phyloP scores from a whole-genome alignment of 1,140 invertebrate genomes.

The Littorina saxatilis region DNA sequence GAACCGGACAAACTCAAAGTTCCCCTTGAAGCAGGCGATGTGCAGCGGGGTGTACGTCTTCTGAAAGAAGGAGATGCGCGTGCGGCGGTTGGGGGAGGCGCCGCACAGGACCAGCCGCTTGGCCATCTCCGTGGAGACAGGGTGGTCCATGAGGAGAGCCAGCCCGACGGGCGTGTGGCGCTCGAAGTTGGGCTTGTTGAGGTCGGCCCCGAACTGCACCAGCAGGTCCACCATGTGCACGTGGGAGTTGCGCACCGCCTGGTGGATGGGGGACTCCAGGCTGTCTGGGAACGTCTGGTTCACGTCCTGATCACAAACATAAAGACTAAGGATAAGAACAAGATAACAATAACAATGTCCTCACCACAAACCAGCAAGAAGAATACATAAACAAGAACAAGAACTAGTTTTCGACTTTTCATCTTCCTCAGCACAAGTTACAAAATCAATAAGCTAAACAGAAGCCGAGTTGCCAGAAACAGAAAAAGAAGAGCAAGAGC shows the following conservation, averaged over 20 bases:
- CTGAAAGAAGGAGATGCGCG: constrained; percentile 46
- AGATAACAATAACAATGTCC: no score
- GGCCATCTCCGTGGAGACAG: constrained; percentile 26
- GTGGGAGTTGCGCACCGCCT: constrained; percentile 45
- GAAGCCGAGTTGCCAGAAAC: no score
- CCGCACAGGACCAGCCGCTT: constrained; percentile 43
- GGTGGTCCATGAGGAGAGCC: constrained; percentile 29
- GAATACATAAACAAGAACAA: no score
- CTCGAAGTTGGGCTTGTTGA: constrained; percentile 45
- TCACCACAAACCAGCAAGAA: no score
- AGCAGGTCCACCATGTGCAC: constrained; percentile 43
- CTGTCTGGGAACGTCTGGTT: constrained; percentile 45
- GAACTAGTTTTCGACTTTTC: no score
- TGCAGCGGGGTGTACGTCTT: constrained; percentile 47
- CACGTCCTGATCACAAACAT: no score
- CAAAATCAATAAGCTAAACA: no score
- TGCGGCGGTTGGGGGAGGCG: constrained; percentile 43
- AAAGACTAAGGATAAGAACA: no score
- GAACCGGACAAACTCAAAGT: constrained; percentile 45
- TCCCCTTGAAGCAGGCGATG: constrained; percentile 54
- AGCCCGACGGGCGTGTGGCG: constrained; percentile 51
- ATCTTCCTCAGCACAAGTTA: no score
- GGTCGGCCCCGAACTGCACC: constrained; percentile 47
- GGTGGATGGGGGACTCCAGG: constrained; percentile 49
- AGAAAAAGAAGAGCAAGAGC: no score